Conservation (phyloP, 2,888 invertebrate genomes). For the Auanema sp. region DNA sequence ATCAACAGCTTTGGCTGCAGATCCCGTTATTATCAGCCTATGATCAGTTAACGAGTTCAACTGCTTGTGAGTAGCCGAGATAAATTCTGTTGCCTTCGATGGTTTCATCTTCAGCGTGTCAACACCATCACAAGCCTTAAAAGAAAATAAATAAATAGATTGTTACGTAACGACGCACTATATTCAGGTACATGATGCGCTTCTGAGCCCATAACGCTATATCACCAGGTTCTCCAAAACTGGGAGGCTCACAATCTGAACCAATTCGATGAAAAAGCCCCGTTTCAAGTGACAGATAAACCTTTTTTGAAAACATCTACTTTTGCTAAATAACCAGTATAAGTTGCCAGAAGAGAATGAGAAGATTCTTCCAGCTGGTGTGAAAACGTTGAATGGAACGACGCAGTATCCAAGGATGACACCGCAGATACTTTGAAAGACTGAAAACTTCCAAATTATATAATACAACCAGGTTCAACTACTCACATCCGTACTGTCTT, state of each 20-base stretch:
- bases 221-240: conserved; percentile 34
- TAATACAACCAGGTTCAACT: neutral
- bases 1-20: neutral
- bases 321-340: conserved; percentile 8
- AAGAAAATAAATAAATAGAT: no score
- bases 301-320: conserved; percentile 8
- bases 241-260: conserved; percentile 19
- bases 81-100: neutral
- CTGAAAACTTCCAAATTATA: neutral
- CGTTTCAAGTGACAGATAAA: neutral
- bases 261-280: neutral
- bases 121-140: conserved; percentile 18
- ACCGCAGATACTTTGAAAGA: conserved; percentile 6
- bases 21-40: neutral
- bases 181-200: conserved; percentile 10
- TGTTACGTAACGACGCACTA: neutral
- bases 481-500: neutral
- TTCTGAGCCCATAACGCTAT: conserved; percentile 31
- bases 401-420: conserved; percentile 22
- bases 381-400: conserved; percentile 37
- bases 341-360: conserved; percentile 7
- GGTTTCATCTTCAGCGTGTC: conserved; percentile 5
- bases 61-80: no score
- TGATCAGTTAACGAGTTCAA: no score
- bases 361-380: conserved; percentile 19